Base-by-base conservation (phyloP, 2,797 vertebrate species). In the Liasis olivaceus region DNA sequence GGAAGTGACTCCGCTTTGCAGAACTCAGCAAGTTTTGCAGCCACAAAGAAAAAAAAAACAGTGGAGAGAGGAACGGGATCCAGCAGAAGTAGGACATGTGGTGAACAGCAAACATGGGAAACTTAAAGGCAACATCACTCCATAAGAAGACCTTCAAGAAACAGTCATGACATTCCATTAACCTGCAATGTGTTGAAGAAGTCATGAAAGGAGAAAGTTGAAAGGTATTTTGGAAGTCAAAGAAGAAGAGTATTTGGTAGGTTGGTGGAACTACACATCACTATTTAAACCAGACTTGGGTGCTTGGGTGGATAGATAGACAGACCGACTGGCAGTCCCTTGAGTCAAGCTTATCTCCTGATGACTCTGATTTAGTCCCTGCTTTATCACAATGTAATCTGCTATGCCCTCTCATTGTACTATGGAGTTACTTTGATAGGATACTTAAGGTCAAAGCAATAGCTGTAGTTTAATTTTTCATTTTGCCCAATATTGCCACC, bases 1-100 rank as follows among this genome's bases (percentile, higher is more conserved):
- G 93, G 95, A 96, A 94, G 60, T 42, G 58, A 51, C 72, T 96
- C 95, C 93, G 36, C 59, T 85, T 91, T 36, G 0, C 42, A 36
- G 36, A 87, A 85, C 84, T 95, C 87, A 89, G 94, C 91, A 95
- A 89, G 88, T 58, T 93, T 36, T 91, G 56, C 14, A 88, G 92
- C 85, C 95, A 89, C 93, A 91, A 0, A 0, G 47, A 36, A 54
- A 54, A 6, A 6, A 54, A 87, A 77, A 0, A 13, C 1, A 26
- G 62, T 89, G 87, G 0, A 0, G 86, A 64, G 54, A 77, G 81
- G 64, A 26, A 84, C 0, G 0, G 47, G 31, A 0, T 2, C 86
- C 92, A 93, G 81, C 62, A 92, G 81, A 24, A 9, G 4, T n/a
- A 54, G 69, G 91, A 91, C 5, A 1, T 31, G 54, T 88, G 77